phyloP scores from a whole-genome alignment of 2,113 vertebrate genomes.

The Leucopsar rothschildi region DNA sequence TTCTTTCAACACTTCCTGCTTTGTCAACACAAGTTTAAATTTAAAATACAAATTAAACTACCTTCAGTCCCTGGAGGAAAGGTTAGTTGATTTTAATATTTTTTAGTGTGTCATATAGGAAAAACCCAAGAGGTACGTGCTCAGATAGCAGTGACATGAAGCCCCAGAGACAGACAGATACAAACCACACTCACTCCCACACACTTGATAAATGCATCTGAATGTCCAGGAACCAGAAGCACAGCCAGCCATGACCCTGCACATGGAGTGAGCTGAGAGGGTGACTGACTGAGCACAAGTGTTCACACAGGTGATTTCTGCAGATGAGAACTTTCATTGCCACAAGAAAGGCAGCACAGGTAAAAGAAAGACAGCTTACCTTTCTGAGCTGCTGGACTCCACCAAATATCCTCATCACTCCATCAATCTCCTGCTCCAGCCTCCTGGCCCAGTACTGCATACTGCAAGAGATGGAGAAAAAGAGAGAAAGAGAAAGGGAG shows the following conservation, averaged over 20 bases:
- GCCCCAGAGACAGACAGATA: neutral
- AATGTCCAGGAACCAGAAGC: neutral
- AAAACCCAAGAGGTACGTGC: neutral
- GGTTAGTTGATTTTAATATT: neutral
- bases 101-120: neutral
- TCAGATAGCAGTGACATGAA: neutral
- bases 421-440: slow-evolving; percentile 96
- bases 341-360: neutral
- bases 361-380: slow-evolving; percentile 76
- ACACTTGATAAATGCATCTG: neutral
- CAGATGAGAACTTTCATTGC: slow-evolving; percentile 1
- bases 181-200: neutral
- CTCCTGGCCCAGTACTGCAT: slow-evolving; percentile 97
- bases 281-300: neutral
- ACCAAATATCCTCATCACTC: slow-evolving; percentile 95
- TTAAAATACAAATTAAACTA: neutral
- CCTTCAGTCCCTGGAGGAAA: neutral
- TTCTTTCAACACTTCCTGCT: neutral
- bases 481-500: slow-evolving; percentile 23
- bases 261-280: neutral
- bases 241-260: neutral
- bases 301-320: neutral
- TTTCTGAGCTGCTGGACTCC: slow-evolving; percentile 91
- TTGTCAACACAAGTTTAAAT: slow-evolving; percentile 2
- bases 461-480: slow-evolving; percentile 73